Base-by-base conservation (phyloP, 2,113 vertebrate species). In the Nematolebias whitei region DNA sequence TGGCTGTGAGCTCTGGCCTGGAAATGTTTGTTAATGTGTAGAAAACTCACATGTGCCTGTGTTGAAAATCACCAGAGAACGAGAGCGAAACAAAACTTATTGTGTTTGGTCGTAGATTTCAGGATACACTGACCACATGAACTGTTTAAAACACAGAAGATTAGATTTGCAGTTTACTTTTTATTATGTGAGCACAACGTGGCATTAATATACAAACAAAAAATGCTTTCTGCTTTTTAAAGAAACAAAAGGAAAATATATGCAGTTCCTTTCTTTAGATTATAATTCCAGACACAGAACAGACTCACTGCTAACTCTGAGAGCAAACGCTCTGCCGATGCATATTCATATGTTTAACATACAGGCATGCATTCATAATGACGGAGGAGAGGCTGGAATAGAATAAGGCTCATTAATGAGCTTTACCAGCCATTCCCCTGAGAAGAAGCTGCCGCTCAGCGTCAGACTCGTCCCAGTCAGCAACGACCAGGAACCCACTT, bases 341-440 rank as follows among this genome's bases (percentile, higher is more conserved):
- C 89, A 93, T 93, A 93, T 93, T 93, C 89, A 93, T 93, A 87
- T 92, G 93, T 93, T 92, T 92, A 91, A 92, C 87, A 75, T 92
- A 91, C 90, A 92, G 87, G 85, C 91, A 83, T 90, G 89, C 87
- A 89, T 87, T 85, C 74, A 58, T 90, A 90, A 92, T 88, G 82
- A 84, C 82, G 68, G 60, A 64, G 74, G 67, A 78, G 67, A 83
- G 79, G 44, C 56, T 32, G 64, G 86, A 89, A 90, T 90, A 83
- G 83, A 80, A 68, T 83, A 68, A 71, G 67, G 79, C 88, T 92
- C 91, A 91, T 93, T 90, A 90, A 87, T 89, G 79, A 69, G n/a
- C 78, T 79, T 90, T 83, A 65, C 84, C 81, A 84, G 89, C 86
- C 78, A 89, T 52, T 68, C 77, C 65, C 76, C 19, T 47, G 64